Percentiles rank a stretch among this genome's conserved stretches.
phyloP scores from a whole-genome alignment of 2,888 invertebrate genomes.

The Perithous albicinctus region DNA sequence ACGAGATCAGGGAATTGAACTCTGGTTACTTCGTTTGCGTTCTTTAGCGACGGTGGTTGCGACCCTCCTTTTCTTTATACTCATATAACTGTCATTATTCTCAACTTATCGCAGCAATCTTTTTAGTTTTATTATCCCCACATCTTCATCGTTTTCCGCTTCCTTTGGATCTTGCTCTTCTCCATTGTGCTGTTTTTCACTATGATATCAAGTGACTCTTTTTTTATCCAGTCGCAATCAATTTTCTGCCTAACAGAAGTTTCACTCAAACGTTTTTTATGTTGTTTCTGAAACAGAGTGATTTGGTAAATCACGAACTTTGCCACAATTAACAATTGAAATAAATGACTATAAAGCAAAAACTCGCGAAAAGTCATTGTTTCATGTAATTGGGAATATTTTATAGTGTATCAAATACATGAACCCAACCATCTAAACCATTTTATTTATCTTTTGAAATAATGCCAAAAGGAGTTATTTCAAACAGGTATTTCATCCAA shows the following conservation, averaged over 20 bases:
- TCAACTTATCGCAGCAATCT: not conserved
- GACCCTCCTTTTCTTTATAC: constrained; percentile 62
- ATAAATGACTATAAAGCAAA: no score
- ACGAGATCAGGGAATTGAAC: constrained; percentile 65
- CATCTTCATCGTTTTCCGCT: not conserved
- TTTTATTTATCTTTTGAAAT: not conserved
- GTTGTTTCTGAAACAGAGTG: no score
- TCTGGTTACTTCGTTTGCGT: constrained; percentile 60
- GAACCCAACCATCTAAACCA: not conserved
- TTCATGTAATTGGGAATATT: no score
- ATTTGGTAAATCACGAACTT: no score
- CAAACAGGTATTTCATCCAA: not conserved
- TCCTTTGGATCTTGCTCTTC: not conserved
- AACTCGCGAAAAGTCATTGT: no score
- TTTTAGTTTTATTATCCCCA: constrained; percentile 17
- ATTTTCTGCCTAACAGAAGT: no score
- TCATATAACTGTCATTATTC: constrained; percentile 69
- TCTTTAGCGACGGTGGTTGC: constrained; percentile 20
- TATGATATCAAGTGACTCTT: no score
- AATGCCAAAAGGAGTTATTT: no score
- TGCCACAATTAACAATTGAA: no score
- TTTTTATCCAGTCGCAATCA: no score
- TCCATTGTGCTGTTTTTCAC: no score
- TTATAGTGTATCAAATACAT: not conserved
- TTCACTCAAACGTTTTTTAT: no score